Base-by-base conservation (phyloP, 2,797 vertebrate species). In the Diplodus puntazzo region DNA sequence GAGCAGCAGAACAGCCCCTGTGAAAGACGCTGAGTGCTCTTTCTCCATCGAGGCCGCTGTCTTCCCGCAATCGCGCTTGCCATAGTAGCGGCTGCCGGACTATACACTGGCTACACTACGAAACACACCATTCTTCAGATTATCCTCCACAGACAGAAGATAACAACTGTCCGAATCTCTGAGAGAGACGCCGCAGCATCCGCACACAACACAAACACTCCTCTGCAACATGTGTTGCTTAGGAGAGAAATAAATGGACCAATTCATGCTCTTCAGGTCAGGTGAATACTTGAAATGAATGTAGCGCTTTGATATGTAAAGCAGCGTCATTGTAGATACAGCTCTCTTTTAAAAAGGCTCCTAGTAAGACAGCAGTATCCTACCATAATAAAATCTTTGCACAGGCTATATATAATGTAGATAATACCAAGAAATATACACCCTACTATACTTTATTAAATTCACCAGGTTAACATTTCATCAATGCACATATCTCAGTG, bases 251-350 rank as follows among this genome's bases (percentile, higher is more conserved):
- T 77, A 77, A 79, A 74, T 50, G 16, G 61, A 68, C 69, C 54
- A 57, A 83, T 88, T 85, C 70, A 77, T 88, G 79, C 77, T 82
- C 76, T 77, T 34, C 48, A 69, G 88, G 82, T 94, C 88, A 89
- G 93, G 86, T 91, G 91, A 89, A 75, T 90, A 93, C 95, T 95
- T 92, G 88, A 95, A 92, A 89, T 91, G 72, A 92, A 95, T 89
- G 82, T 85, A 65, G 75, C 64, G 55, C 91, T 95, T 96, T 96
- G 93, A 96, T 94, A 94, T 96, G 95, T 66, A 94, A 95, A 95
- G 66, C 83, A 93, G 88, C 34, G 34, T 69, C 73, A 69, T 78
- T 83, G 50, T 54, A 67, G 46, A 67, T 49, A 68, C 82, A 63
- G 79, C 75, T 81, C 60, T 83, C 64, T 13, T 84, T 85, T 91